Conservation (phyloP, 2,888 invertebrate species). For the Stictocephala bisonia region DNA sequence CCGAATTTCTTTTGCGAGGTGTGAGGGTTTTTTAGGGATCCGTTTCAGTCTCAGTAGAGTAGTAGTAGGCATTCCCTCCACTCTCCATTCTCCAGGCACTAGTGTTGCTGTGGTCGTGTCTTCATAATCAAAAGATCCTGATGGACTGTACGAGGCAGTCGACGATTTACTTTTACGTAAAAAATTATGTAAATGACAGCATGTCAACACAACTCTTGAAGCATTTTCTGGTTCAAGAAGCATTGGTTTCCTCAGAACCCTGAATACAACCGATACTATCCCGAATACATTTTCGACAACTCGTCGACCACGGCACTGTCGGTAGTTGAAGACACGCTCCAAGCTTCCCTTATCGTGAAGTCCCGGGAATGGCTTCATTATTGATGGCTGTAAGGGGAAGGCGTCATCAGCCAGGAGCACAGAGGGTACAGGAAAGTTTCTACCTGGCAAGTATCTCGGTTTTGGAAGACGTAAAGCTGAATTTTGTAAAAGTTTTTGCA, state of each 20-base stretch:
- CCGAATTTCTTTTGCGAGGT: conserved; percentile 36
- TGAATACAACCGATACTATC: conserved; percentile 52
- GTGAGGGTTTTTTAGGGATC: conserved; percentile 43
- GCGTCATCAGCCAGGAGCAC: conserved; percentile 58
- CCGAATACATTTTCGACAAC: conserved; percentile 59
- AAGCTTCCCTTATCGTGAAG: conserved; percentile 49
- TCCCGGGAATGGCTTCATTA: conserved; percentile 57
- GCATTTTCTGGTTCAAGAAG: conserved; percentile 56
- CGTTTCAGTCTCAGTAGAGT: conserved; percentile 35
- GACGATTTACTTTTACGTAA: conserved; percentile 53
- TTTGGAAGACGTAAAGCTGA: conserved; percentile 54
- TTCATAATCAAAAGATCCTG: conserved; percentile 41
- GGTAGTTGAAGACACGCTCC: conserved; percentile 60
- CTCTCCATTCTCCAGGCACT: conserved; percentile 45
- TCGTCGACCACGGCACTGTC: conserved; percentile 56
- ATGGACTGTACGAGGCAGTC: conserved; percentile 25
- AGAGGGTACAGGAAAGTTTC: conserved; percentile 51
- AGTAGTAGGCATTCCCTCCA: conserved; percentile 17
- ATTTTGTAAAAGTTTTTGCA: conserved; percentile 56
- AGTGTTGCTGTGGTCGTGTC: conserved; percentile 33
- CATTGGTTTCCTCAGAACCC: conserved; percentile 57
- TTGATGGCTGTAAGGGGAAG: conserved; percentile 51
- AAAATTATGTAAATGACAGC: conserved; percentile 57
- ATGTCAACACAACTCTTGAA: conserved; percentile 53
- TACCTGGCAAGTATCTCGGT: conserved; percentile 49